Conservation (phyloP, 2,797 vertebrate species). For the Neopelma chrysocephalum region DNA sequence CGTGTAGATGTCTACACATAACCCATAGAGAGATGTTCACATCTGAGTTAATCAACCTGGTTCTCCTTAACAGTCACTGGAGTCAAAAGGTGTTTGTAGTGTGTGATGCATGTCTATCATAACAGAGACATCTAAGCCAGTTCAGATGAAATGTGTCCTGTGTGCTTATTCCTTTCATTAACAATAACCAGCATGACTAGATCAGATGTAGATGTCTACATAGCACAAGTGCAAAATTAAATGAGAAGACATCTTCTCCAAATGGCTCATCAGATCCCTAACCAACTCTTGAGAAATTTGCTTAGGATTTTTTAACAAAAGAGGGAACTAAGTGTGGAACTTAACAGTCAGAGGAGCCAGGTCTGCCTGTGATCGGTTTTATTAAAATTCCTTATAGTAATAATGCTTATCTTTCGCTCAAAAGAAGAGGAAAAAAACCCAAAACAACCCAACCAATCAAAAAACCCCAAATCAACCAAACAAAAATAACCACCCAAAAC, state of each 20-base stretch:
- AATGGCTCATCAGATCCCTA: background rate
- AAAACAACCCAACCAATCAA: background rate
- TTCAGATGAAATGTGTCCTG: background rate
- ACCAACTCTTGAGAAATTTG: background rate
- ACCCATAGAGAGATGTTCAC: background rate
- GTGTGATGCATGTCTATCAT: background rate
- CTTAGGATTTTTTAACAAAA: background rate
- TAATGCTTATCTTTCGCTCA: background rate
- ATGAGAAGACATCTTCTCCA: background rate
- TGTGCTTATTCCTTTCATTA: background rate
- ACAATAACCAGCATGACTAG: fast-evolving
- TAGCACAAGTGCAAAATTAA: background rate
- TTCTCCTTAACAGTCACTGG: background rate
- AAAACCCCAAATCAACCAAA: background rate
- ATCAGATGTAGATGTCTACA: background rate
- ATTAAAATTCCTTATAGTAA: background rate
- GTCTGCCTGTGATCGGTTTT: background rate
- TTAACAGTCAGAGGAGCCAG: background rate
- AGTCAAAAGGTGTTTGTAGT: background rate
- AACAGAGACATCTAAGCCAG: background rate
- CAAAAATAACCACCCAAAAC: too few species aligned
- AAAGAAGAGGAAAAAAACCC: background rate
- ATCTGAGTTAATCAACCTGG: background rate
- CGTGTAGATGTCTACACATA: background rate
- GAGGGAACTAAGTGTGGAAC: background rate